Conservation (phyloP, 2,888 invertebrate genomes). For the Listrodromus nycthemerus region DNA sequence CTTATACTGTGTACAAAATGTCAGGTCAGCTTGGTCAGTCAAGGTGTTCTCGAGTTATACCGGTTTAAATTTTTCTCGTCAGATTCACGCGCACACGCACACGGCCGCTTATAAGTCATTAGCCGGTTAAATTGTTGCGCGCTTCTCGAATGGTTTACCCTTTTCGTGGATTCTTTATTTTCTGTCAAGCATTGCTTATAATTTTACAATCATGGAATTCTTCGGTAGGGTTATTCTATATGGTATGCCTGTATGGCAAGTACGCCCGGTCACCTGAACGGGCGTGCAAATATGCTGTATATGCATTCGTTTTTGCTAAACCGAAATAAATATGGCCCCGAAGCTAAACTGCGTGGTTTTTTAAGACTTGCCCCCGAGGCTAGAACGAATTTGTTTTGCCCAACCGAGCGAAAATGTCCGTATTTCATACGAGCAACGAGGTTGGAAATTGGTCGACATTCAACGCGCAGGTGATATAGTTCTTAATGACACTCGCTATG, state of each 20-base stretch:
- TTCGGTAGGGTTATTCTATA: slow-evolving; percentile 20
- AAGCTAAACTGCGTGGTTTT: no score
- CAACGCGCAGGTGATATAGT: no score
- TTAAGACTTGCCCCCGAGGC: background rate
- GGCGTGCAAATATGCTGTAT: background rate
- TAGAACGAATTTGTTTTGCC: no score
- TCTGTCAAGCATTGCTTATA: slow-evolving; percentile 24
- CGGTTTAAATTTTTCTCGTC: no score
- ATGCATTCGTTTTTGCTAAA: no score
- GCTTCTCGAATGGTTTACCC: slow-evolving; percentile 3
- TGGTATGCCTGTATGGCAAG: background rate
- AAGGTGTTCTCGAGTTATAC: no score
- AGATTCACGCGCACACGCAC: no score
- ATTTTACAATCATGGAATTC: slow-evolving; percentile 42
- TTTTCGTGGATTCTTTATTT: slow-evolving; percentile 40
- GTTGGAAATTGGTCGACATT: background rate
- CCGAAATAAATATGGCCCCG: no score
- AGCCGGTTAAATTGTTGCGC: slow-evolving; percentile 13
- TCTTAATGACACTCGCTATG: no score
- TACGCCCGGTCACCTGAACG: slow-evolving; percentile 29
- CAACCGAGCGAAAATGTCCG: no score
- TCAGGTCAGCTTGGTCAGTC: no score
- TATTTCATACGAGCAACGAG: background rate
- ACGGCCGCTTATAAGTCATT: slow-evolving; percentile 47
- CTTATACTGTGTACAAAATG: no score